Evolutionary conservation across 2,888 invertebrate genomes (phyloP).

Genomic region (Apamea monoglypha): DNA sequence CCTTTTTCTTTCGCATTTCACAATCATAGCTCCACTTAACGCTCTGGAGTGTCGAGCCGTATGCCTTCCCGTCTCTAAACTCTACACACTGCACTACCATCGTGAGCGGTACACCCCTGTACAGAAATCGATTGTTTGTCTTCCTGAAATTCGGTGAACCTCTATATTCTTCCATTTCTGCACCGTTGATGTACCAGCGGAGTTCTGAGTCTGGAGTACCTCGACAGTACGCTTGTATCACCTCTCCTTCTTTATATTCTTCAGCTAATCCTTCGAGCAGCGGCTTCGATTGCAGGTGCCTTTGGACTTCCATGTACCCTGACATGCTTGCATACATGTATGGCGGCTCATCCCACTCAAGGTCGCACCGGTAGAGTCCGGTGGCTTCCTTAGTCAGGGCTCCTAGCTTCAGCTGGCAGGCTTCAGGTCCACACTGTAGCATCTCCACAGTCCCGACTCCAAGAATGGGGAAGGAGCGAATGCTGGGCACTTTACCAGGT

Average conservation of each 20-base stretch:
- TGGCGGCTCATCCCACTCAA: constrained; percentile 83
- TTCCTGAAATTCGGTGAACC: constrained; percentile 76
- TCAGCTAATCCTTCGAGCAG: constrained; percentile 81
- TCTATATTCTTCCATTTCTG: constrained; percentile 77
- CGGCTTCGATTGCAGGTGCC: constrained; percentile 79
- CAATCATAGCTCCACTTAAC: constrained; percentile 77
- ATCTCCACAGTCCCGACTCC: constrained; percentile 84
- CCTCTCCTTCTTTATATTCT: constrained; percentile 81
- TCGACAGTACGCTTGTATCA: constrained; percentile 83
- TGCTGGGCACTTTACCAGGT: constrained; percentile 83
- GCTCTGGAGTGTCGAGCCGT: constrained; percentile 79
- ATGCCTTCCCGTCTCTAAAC: constrained; percentile 86
- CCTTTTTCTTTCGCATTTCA: constrained; percentile 62
- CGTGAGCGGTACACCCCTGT: constrained; percentile 86
- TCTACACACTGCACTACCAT: constrained; percentile 88
- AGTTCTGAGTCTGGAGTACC: constrained; percentile 80
- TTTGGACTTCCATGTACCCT: constrained; percentile 82
- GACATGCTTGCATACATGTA: constrained; percentile 81
- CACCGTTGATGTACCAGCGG: constrained; percentile 85
- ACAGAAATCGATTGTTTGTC: constrained; percentile 75
- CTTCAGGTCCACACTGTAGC: constrained; percentile 81
- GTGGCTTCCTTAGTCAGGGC: constrained; percentile 83
- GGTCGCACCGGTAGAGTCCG: constrained; percentile 85
- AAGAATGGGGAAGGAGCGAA: constrained; percentile 79
- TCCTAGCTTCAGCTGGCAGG: constrained; percentile 81